phyloP scores from a whole-genome alignment of 2,888 invertebrate species.

The Hesperia comma region DNA sequence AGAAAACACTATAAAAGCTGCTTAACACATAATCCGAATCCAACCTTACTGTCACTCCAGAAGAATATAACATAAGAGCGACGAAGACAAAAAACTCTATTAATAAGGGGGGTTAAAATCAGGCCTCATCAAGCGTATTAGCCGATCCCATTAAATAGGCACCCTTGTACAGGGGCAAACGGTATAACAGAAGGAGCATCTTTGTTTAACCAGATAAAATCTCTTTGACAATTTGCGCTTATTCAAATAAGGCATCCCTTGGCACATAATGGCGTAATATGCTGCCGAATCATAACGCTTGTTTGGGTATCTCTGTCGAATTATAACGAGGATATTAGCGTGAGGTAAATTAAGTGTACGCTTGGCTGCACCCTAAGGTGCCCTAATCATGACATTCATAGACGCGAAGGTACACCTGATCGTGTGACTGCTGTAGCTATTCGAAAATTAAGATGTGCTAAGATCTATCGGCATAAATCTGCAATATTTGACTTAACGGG shows the following conservation, averaged over 20 bases:
- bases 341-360: slow-evolving; percentile 46
- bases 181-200: slow-evolving; percentile 76
- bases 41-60: slow-evolving; percentile 48
- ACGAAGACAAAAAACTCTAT: slow-evolving; percentile 65
- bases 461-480: no score
- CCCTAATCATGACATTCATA: not conserved
- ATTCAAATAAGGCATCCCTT: slow-evolving; percentile 80
- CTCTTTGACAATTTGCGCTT: slow-evolving; percentile 84
- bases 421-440: no score
- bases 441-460: no score
- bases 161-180: slow-evolving; percentile 71
- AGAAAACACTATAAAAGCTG: slow-evolving; percentile 41
- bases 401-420: not conserved
- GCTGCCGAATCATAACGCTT: slow-evolving; percentile 59
- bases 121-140: slow-evolving; percentile 80
- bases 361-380: slow-evolving; percentile 39
- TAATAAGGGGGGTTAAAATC: slow-evolving; percentile 74
- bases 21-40: slow-evolving; percentile 58
- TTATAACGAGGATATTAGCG: slow-evolving; percentile 30
- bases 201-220: slow-evolving; percentile 83
- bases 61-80: slow-evolving; percentile 39
- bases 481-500: no score
- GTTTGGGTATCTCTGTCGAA: slow-evolving; percentile 35
- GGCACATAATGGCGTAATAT: slow-evolving; percentile 76
- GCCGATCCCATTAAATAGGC: slow-evolving; percentile 77